Evolutionary conservation across 1,140 invertebrate species (phyloP), one percentile per base, ranked within the genome.

Genomic region (Lasioglossum albipes): DNA sequence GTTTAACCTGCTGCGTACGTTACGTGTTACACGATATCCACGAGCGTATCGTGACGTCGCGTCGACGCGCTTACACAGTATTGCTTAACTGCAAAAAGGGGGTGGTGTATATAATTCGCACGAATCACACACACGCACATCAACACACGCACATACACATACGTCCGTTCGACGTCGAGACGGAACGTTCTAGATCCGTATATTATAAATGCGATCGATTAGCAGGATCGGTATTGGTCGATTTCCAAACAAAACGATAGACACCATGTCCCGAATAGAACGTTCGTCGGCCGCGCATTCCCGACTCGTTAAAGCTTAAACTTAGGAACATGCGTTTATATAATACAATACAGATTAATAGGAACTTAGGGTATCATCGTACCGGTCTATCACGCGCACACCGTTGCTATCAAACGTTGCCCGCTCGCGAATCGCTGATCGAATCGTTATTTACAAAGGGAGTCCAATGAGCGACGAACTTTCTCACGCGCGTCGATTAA

Each of bases 1-100:
- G 62, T 64, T 85, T 74, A 67, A 72, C 61, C 59, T 61, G 69
- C 52, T 84, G 81, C 45, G 80, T 70, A 64, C 42, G 42, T 87
- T 84, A 86, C 85, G 82, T 86, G 84, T 87, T 86, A 84, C 75
- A 82, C 52, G 75, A 49, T 86, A 76, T 52, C 42, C 81, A 76
- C 81, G 85, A 57, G 36, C 76, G 59, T 81, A 83, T 16, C 54
- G 45, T 49, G 36, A 65, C 76, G 59, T 81, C 79, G 12, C 54
- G 45, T 49, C 49, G 70, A 22, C 45, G 45, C 13, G 13, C 45
- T 49, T 49, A 82, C 41, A 22, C 41, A 22, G 20, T 84, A 85
- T 68, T 82, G 49, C 79, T 85, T 85, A 85, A 84, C 57, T 82
- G 77, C 81, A 85, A 41, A 82, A 18, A 5, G 45, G 52, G 16